A percentile compares a stretch with the other conserved stretches of the same genome.
Conservation (phyloP, 2,888 invertebrate genomes). For the Pteria penguin region DNA sequence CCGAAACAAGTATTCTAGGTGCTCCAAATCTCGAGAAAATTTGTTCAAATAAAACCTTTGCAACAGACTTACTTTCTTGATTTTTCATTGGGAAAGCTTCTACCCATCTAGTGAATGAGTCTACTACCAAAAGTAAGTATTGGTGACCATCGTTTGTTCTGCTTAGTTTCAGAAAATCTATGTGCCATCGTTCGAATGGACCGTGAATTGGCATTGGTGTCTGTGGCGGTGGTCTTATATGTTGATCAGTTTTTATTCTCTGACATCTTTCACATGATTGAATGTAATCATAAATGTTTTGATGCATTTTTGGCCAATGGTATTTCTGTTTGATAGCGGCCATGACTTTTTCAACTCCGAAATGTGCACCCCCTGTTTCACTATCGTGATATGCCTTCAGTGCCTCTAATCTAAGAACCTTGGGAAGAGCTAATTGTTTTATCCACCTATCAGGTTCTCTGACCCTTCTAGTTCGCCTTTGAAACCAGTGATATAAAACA, state of each 20-base stretch:
- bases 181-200: neutral
- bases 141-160: neutral
- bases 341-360: constrained; percentile 23
- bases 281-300: constrained; percentile 36
- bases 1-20: neutral
- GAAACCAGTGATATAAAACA: constrained; percentile 31
- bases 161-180: constrained; percentile 1
- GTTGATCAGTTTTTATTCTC: constrained; percentile 10
- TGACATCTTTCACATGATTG: constrained; percentile 43
- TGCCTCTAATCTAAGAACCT: constrained; percentile 16
- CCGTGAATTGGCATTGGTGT: constrained; percentile 2
- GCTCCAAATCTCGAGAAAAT: constrained; percentile 2
- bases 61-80: neutral
- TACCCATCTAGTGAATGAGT: neutral
- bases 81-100: constrained; percentile 2
- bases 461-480: neutral
- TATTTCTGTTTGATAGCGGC: constrained; percentile 29
- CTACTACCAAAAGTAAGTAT: neutral
- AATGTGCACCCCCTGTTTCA: constrained; percentile 34
- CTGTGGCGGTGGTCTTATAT: constrained; percentile 13
- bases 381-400: constrained; percentile 33
- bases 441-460: neutral
- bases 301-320: constrained; percentile 30
- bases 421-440: constrained; percentile 29
- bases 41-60: constrained; percentile 8